Evolutionary conservation across 2,797 vertebrate genomes (phyloP).

Genomic region (Lophius americanus): DNA sequence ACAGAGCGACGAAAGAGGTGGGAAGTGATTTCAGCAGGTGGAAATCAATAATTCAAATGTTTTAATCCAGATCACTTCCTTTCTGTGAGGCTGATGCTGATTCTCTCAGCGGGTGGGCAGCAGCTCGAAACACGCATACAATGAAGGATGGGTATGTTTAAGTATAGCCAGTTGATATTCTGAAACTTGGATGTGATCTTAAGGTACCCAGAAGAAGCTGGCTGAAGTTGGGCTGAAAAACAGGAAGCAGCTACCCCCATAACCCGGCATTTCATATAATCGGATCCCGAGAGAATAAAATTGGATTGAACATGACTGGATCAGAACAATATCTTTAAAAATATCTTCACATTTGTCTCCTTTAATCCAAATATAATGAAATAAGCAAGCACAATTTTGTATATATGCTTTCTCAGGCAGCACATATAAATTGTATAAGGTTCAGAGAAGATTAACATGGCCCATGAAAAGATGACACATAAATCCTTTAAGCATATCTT

Average conservation of each 20-base stretch:
- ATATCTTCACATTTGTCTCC: background rate
- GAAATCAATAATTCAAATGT: slow-evolving; percentile 78
- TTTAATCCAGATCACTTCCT: slow-evolving; percentile 70
- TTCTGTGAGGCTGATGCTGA: slow-evolving; percentile 59
- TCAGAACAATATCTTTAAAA: slow-evolving; percentile 2
- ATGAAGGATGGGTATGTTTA: slow-evolving; percentile 37
- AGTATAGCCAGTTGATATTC: slow-evolving; percentile 24
- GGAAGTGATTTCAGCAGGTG: slow-evolving; percentile 53
- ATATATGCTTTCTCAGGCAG: too few relatives aligned
- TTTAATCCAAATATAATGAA: too few relatives aligned
- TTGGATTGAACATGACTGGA: background rate
- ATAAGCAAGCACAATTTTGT: too few relatives aligned
- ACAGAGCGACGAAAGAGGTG: slow-evolving; percentile 5
- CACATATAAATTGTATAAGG: too few relatives aligned
- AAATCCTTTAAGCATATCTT: too few relatives aligned
- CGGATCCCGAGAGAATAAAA: background rate
- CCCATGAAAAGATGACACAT: too few relatives aligned
- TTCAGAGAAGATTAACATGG: too few relatives aligned
- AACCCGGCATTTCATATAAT: slow-evolving; percentile 1
- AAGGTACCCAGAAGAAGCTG: background rate
- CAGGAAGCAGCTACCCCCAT: background rate
- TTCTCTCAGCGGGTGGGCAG: slow-evolving; percentile 46
- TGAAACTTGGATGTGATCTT: slow-evolving; percentile 25
- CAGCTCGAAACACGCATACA: slow-evolving; percentile 50
- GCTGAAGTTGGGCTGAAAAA: background rate